Evolutionary conservation across 2,888 invertebrate genomes (phyloP).

Genomic region (Lithophane leautieri): DNA sequence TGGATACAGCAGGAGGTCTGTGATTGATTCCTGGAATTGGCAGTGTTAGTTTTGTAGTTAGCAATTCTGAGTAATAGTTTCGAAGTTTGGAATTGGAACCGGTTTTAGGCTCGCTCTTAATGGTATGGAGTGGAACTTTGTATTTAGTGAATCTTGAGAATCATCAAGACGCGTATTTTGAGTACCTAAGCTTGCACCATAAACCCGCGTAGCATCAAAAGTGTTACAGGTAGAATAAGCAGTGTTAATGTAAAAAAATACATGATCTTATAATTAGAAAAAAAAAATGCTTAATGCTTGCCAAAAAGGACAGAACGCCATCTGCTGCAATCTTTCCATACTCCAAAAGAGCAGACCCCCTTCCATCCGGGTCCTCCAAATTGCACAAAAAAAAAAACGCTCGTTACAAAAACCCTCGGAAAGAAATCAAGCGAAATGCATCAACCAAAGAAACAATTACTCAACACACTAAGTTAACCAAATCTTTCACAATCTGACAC

Average conservation of each 20-base stretch:
- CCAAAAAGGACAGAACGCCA: too few relatives aligned
- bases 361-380: too few relatives aligned
- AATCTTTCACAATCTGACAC: slow-evolving; percentile 32
- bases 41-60: background rate
- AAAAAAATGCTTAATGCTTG: too few relatives aligned
- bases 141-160: background rate
- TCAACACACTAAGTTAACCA: slow-evolving; percentile 13
- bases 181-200: background rate
- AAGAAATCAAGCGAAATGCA: background rate
- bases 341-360: too few relatives aligned
- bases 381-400: too few relatives aligned
- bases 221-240: background rate
- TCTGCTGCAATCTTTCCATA: too few relatives aligned
- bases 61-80: background rate
- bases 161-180: background rate
- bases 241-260: too few relatives aligned
- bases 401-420: background rate
- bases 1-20: too few relatives aligned
- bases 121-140: background rate
- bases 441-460: background rate
- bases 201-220: background rate
- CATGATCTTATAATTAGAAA: too few relatives aligned
- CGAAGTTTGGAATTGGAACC: slow-evolving; percentile 4
- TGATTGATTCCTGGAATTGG: background rate
- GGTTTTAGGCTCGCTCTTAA: background rate